These are phyloP conservation scores for Cataglyphis albicans DNA, from an alignment of 2,888 invertebrate species.

Conservation along the genomic window DNA sequence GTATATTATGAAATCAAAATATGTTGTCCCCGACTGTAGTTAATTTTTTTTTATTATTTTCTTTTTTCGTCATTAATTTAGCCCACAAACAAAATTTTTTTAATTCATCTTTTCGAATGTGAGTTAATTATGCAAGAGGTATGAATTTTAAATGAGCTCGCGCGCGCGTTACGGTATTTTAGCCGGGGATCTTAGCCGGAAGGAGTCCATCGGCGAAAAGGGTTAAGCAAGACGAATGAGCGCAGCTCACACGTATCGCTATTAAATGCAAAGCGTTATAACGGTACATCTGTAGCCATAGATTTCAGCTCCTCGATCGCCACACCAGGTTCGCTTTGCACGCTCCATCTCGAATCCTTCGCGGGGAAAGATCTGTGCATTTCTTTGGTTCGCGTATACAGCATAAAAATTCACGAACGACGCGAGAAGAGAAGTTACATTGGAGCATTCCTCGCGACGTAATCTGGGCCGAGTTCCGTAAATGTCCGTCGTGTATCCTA, in stretches of 20 bases:
- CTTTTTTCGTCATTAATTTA: neutral
- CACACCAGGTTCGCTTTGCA: slow-evolving; percentile 17
- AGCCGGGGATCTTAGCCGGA: slow-evolving; percentile 23
- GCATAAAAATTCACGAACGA: slow-evolving; percentile 12
- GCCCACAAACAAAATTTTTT: neutral
- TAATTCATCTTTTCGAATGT: neutral
- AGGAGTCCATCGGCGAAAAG: slow-evolving; percentile 33
- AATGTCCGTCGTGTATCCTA: slow-evolving; percentile 42
- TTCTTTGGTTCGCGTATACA: neutral
- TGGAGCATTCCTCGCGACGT: slow-evolving; percentile 1
- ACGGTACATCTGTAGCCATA: slow-evolving; percentile 50
- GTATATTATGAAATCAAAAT: neutral
- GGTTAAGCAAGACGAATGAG: slow-evolving; percentile 46
- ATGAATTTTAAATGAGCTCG: slow-evolving; percentile 9
- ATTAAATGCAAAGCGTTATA: slow-evolving; percentile 53
- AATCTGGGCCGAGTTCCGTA: slow-evolving; percentile 50
- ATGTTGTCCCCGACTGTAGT: neutral
- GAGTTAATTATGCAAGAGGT: slow-evolving; percentile 4
- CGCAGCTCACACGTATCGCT: slow-evolving; percentile 44
- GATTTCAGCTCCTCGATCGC: slow-evolving; percentile 58
- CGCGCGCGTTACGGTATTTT: slow-evolving; percentile 12
- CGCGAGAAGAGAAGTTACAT: neutral
- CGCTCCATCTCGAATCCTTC: neutral
- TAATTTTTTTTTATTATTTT: neutral
- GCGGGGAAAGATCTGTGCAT: neutral